Percentiles rank a stretch among this genome's conserved stretches.
Evolutionary conservation across 2,888 invertebrate genomes (phyloP).

Genomic region (Gari tellinella): DNA sequence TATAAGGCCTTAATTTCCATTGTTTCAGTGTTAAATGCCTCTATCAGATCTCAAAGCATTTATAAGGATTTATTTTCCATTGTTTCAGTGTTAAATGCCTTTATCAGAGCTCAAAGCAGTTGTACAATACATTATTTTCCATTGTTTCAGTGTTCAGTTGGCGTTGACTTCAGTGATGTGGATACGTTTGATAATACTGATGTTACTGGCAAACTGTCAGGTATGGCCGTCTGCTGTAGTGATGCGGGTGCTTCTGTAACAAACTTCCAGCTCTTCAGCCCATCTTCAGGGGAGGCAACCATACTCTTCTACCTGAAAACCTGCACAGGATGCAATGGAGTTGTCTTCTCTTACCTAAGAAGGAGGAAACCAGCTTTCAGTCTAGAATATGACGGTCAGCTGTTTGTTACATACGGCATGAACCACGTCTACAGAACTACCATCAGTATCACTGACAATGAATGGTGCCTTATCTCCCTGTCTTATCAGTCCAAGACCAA

Average conservation of each 20-base stretch:
- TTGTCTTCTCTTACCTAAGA: constrained; percentile 41
- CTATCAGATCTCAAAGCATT: no score
- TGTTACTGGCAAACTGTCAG: constrained; percentile 18
- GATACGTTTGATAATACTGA: constrained; percentile 21
- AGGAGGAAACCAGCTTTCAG: constrained; percentile 13
- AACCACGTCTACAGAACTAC: constrained; percentile 9
- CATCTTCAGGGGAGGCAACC: constrained; percentile 12
- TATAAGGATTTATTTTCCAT: no score
- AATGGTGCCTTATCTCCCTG: constrained; percentile 37
- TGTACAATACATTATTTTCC: background rate
- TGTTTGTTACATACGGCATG: constrained; percentile 30
- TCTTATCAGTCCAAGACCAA: constrained; percentile 9
- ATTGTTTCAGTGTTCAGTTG: constrained; percentile 20
- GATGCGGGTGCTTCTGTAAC: constrained; percentile 23
- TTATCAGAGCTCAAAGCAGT: no score
- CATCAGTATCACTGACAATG: constrained; percentile 20
- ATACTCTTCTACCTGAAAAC: constrained; percentile 40
- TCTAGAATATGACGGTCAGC: constrained; percentile 25
- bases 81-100: no score
- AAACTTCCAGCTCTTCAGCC: constrained; percentile 29
- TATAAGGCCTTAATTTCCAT: no score
- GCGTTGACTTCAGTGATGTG: constrained; percentile 24
- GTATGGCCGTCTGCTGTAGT: constrained; percentile 32
- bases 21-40: no score
- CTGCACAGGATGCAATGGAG: constrained; percentile 40